These are phyloP conservation scores for Eulithis prunata DNA, from an alignment of 2,888 invertebrate genomes.

Conservation along the genomic window DNA sequence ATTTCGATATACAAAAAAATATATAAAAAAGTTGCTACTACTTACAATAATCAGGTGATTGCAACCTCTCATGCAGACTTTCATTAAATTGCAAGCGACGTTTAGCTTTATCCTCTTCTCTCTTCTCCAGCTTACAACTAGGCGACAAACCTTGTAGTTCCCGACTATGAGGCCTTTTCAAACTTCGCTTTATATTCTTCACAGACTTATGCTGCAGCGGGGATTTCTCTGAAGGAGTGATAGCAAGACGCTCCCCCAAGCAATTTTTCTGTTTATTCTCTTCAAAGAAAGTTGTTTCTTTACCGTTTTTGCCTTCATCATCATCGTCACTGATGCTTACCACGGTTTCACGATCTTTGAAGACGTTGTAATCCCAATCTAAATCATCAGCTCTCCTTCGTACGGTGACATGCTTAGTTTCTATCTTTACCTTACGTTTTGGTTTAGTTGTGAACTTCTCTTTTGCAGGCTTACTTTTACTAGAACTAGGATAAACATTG, in stretches of 20 bases:
- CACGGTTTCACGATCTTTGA: constrained; percentile 51
- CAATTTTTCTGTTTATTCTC: constrained; percentile 42
- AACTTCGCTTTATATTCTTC: constrained; percentile 70
- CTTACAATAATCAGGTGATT: constrained; percentile 62
- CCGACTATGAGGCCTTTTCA: constrained; percentile 71
- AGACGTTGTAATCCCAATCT: constrained; percentile 58
- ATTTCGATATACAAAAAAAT: no score
- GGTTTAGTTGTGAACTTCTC: constrained; percentile 1
- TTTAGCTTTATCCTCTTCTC: constrained; percentile 52
- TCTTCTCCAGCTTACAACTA: constrained; percentile 42
- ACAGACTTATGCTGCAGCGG: constrained; percentile 54
- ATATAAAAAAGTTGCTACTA: constrained; percentile 19
- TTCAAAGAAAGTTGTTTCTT: constrained; percentile 18
- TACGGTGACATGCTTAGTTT: constrained; percentile 58
- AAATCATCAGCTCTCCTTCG: constrained; percentile 51
- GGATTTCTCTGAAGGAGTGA: constrained; percentile 54
- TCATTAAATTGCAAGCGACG: constrained; percentile 57
- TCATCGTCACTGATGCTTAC: constrained; percentile 56
- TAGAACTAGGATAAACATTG: constrained; percentile 25
- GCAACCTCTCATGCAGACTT: constrained; percentile 46
- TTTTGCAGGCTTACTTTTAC: constrained; percentile 12
- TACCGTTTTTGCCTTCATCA: constrained; percentile 23
- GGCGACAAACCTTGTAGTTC: constrained; percentile 69
- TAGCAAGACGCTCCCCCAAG: constrained; percentile 41
- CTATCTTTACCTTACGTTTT: constrained; percentile 39